Conservation (phyloP, 2,797 vertebrate genomes). For the Catharus ustulatus region DNA sequence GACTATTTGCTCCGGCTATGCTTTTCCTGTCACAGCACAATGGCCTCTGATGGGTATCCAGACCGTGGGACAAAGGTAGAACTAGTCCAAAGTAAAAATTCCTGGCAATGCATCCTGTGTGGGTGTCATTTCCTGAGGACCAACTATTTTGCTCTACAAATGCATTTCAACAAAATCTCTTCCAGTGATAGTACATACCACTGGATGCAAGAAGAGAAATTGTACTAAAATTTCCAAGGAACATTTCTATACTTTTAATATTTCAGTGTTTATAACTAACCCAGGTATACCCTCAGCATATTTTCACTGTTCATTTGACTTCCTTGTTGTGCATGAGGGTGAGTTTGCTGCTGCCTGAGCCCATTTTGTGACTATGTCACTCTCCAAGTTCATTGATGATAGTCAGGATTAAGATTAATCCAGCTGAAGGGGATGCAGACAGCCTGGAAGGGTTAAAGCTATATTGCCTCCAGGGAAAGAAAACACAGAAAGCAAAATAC, state of each 20-base stretch:
- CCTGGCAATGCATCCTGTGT: not conserved
- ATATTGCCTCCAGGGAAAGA: not conserved
- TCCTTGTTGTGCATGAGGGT: not conserved
- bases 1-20: not conserved
- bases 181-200: not conserved
- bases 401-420: constrained; percentile 14
- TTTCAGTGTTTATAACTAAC: not conserved
- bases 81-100: not conserved
- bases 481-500: not conserved
- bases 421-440: not conserved
- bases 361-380: not conserved
- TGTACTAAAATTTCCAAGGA: not conserved
- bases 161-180: not conserved
- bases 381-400: not conserved
- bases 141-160: not conserved
- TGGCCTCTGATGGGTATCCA: not conserved
- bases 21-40: not conserved
- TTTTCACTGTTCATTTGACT: not conserved
- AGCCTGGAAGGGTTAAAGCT: not conserved
- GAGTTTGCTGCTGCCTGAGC: not conserved
- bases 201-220: not conserved
- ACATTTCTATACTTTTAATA: not conserved
- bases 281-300: not conserved
- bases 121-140: not conserved
- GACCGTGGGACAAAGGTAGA: not conserved